Evolutionary conservation across 2,888 invertebrate species (phyloP).

Genomic region (Microctonus hyperodae): DNA sequence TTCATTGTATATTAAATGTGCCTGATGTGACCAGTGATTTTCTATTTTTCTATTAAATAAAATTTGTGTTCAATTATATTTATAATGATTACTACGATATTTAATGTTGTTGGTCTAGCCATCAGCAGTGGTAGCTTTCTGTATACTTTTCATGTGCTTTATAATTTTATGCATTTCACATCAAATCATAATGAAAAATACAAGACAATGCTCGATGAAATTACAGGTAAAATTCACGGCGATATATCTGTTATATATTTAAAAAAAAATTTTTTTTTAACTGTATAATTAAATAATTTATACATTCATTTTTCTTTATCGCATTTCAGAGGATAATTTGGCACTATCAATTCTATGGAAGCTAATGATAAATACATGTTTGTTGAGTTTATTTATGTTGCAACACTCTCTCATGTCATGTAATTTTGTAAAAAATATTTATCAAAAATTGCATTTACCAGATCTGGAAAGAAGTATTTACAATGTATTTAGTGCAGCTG

Average conservation of each 20-base stretch:
- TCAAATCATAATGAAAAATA: constrained; percentile 63
- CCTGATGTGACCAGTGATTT: not conserved
- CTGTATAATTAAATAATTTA: not conserved
- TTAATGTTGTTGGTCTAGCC: constrained; percentile 49
- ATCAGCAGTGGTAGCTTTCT: constrained; percentile 63
- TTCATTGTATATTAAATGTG: not conserved
- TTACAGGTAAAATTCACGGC: constrained; percentile 40
- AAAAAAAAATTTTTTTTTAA: constrained; percentile 13
- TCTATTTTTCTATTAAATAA: not conserved
- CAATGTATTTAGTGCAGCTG: constrained; percentile 57
- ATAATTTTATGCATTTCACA: constrained; percentile 66
- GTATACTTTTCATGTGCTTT: constrained; percentile 66
- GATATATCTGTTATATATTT: not conserved
- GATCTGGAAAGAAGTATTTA: constrained; percentile 55
- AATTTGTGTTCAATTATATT: not conserved
- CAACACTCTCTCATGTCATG: constrained; percentile 69
- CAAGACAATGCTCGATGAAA: constrained; percentile 36
- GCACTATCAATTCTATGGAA: constrained; percentile 59
- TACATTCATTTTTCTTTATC: constrained; percentile 21
- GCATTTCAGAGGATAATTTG: constrained; percentile 43
- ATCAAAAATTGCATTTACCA: constrained; percentile 61
- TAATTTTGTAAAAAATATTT: constrained; percentile 62
- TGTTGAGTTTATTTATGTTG: constrained; percentile 66
- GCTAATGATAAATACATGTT: constrained; percentile 63
- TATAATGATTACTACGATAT: not conserved